Evolutionary conservation across 2,113 vertebrate genomes (phyloP).

Genomic region (Puffinus mauretanicus): DNA sequence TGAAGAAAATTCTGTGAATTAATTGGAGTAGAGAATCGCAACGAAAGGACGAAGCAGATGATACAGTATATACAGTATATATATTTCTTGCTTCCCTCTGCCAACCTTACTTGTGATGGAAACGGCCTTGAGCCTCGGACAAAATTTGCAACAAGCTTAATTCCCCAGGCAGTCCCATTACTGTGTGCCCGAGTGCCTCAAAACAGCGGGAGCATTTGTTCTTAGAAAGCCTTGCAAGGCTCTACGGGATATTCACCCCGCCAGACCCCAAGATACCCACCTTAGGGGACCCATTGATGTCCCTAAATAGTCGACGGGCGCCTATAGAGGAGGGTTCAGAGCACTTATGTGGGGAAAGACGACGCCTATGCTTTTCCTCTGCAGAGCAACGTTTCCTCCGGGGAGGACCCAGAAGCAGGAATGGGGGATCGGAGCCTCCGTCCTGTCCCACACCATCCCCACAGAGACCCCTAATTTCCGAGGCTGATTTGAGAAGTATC

Average conservation of each 20-base stretch:
- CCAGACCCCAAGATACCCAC: background rate
- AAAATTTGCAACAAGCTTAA: background rate
- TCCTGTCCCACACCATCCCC: background rate
- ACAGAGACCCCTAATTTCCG: background rate
- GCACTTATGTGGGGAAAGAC: background rate
- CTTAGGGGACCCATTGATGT: background rate
- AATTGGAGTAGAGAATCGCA: background rate
- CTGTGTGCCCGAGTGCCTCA: background rate
- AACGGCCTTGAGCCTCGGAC: background rate
- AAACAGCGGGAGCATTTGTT: background rate
- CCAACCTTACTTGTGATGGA: background rate
- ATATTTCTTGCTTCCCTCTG: background rate
- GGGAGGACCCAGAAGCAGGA: background rate
- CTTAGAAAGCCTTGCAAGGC: background rate
- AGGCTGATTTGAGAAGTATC: background rate
- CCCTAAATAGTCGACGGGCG: accelerated
- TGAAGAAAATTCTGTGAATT: background rate
- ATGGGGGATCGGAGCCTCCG: accelerated
- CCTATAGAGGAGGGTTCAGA: background rate
- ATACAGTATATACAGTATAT: accelerated
- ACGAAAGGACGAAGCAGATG: background rate
- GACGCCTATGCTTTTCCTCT: background rate
- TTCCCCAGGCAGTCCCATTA: background rate
- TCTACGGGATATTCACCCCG: background rate
- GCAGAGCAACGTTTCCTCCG: accelerated